Evolutionary conservation across 2,888 invertebrate genomes (phyloP).

Genomic region (Cheilosia pagana): DNA sequence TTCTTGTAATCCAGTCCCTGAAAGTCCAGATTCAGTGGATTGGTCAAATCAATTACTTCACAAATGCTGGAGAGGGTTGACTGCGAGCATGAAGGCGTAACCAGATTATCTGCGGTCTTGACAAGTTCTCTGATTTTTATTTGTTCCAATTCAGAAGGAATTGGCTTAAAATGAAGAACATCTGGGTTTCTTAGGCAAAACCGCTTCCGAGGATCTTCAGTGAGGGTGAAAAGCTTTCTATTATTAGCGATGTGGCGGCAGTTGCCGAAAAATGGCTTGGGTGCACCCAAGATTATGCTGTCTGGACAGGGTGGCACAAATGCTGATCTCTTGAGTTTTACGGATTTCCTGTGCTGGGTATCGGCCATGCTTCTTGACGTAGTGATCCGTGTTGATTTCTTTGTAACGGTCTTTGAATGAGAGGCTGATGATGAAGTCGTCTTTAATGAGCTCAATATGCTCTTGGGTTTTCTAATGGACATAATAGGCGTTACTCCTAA

Average conservation of each 20-base stretch:
- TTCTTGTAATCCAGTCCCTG: conserved; percentile 82
- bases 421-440: neutral
- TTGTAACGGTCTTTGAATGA: neutral
- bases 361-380: conserved; percentile 21
- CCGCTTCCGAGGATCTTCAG: conserved; percentile 80
- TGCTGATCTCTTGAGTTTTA: conserved; percentile 30
- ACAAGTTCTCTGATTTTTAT: conserved; percentile 78
- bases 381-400: neutral
- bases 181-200: conserved; percentile 80
- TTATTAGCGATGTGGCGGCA: conserved; percentile 78
- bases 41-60: conserved; percentile 81
- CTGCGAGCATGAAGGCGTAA: conserved; percentile 78
- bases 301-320: conserved; percentile 79
- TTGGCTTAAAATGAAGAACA: conserved; percentile 77
- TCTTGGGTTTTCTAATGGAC: neutral
- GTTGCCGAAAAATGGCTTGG: conserved; percentile 77
- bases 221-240: conserved; percentile 79
- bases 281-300: conserved; percentile 79
- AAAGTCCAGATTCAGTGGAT: conserved; percentile 81
- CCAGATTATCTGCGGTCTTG: conserved; percentile 80
- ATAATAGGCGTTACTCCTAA: conserved; percentile 14
- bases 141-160: conserved; percentile 76
- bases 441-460: conserved; percentile 7
- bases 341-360: conserved; percentile 13
- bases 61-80: conserved; percentile 79